Percentiles rank a stretch among this genome's conserved stretches.
phyloP scores from a whole-genome alignment of 2,113 vertebrate species.

The Barbus barbus region DNA sequence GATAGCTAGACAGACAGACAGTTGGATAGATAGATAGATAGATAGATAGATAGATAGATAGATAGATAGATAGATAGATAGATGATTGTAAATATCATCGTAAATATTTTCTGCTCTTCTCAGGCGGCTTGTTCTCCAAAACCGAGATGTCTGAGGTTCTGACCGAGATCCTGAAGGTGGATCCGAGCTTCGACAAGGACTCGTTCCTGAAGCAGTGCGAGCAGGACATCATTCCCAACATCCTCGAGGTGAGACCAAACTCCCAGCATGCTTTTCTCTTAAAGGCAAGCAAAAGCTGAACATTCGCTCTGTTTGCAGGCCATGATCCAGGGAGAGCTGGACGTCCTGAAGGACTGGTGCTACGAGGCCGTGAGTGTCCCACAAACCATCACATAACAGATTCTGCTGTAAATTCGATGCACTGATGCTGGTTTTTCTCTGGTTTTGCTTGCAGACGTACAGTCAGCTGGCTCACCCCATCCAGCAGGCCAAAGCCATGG shows the following conservation, averaged over 20 bases:
- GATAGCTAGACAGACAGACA: accelerated
- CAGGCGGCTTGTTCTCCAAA: constrained; percentile 95
- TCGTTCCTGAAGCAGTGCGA: constrained; percentile 90
- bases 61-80: neutral
- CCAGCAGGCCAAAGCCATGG: constrained; percentile 88
- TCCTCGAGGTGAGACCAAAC: constrained; percentile 83
- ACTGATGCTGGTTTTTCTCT: neutral
- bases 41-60: neutral
- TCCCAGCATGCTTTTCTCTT: neutral
- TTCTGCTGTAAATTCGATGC: neutral
- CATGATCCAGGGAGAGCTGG: constrained; percentile 92
- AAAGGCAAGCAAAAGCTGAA: neutral
- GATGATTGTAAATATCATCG: neutral
- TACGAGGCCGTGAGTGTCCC: constrained; percentile 88
- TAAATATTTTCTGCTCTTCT: neutral
- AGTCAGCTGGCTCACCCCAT: constrained; percentile 93
- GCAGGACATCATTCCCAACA: constrained; percentile 91
- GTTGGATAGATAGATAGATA: neutral
- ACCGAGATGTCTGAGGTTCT: constrained; percentile 96
- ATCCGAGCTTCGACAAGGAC: constrained; percentile 93
- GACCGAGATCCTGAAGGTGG: constrained; percentile 90
- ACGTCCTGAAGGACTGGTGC: constrained; percentile 98
- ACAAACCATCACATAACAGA: neutral
- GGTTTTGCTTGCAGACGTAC: constrained; percentile 81
- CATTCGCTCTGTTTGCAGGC: constrained; percentile 73